A percentile compares a stretch with the other conserved stretches of the same genome.
These are phyloP conservation scores for Rallus crepitans DNA, from an alignment of 2,797 vertebrate species.

Conservation along the genomic window DNA sequence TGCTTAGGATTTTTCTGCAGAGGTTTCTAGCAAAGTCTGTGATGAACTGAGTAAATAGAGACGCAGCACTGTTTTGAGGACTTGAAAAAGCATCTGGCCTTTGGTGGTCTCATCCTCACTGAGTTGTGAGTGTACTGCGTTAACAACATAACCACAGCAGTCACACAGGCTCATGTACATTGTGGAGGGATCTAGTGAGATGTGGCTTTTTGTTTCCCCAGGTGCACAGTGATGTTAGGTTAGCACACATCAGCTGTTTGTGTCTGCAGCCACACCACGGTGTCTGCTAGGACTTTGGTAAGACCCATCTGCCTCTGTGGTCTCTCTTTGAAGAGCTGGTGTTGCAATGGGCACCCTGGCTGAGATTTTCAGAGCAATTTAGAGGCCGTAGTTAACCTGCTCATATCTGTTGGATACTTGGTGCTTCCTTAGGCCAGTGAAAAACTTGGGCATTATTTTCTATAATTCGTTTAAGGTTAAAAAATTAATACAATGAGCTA, in stretches of 20 bases:
- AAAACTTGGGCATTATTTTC: background rate
- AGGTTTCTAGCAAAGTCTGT: background rate
- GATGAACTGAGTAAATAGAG: background rate
- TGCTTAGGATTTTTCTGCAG: background rate
- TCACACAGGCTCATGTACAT: fast-evolving
- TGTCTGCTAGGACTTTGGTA: background rate
- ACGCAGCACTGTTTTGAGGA: background rate
- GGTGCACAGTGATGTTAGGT: background rate
- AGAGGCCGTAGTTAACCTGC: background rate
- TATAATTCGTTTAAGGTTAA: background rate
- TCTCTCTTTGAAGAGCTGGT: background rate
- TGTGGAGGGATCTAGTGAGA: background rate
- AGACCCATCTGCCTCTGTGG: background rate
- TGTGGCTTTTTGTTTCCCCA: background rate
- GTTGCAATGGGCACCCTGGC: background rate
- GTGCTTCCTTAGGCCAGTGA: background rate
- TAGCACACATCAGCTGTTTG: background rate
- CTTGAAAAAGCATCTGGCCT: background rate
- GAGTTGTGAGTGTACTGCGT: background rate
- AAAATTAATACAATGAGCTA: background rate
- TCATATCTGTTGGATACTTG: background rate
- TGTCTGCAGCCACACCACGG: background rate
- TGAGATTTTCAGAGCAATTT: background rate
- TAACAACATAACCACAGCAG: background rate
- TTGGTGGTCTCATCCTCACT: background rate